Base-by-base conservation (phyloP, 2,113 vertebrate genomes). In the Cettia cetti region DNA sequence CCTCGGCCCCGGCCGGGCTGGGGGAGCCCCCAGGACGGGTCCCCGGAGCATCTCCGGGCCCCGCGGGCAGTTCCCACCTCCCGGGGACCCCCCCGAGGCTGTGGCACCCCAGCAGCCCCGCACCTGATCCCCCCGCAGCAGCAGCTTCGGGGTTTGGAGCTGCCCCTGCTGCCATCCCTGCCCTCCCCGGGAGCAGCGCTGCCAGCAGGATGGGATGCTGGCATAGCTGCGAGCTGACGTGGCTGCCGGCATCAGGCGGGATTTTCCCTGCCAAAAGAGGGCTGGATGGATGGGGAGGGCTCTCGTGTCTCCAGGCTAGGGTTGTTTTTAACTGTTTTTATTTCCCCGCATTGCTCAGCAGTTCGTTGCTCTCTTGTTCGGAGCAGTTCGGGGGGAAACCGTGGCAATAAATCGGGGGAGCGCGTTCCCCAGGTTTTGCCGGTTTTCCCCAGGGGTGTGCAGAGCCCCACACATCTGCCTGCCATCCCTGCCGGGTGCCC, bases 191-290 rank as follows among this genome's bases (percentile, higher is more conserved):
- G 71, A 82, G 35, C 4, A 2, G 77, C 87, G 28, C 61, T 92
- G 96, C 78, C 96, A 96, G 77, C 23, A 54, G 84, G 27, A 79
- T 15, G 95, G 92, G 80, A 95, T 94, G 30, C 33, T 84, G 72
- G 78, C 95, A 96, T 81, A 96, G 86, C 60, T 92, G 74, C 15
- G 78, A 87, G 93, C 70, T 96, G 95, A 96, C 64, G 93, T 92
- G 87, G 86, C 70, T 0, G 18, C 3, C 92, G 39, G 35, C 89
- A 47, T 16, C 88, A 76, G 42, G 76, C 91, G 66, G 61, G 35
- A 20, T 45, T 37, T 47, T 87, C 53, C 81, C 86, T 86, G 82
- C 65, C 57, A 80, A 35, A 40, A 1, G 19, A 94, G 60, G 37
- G n/a, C n/a, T n/a, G n/a, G n/a, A n/a, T n/a, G n/a, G 24, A 24